phyloP scores from a whole-genome alignment of 2,113 vertebrate genomes.

The Chitala chitala region DNA sequence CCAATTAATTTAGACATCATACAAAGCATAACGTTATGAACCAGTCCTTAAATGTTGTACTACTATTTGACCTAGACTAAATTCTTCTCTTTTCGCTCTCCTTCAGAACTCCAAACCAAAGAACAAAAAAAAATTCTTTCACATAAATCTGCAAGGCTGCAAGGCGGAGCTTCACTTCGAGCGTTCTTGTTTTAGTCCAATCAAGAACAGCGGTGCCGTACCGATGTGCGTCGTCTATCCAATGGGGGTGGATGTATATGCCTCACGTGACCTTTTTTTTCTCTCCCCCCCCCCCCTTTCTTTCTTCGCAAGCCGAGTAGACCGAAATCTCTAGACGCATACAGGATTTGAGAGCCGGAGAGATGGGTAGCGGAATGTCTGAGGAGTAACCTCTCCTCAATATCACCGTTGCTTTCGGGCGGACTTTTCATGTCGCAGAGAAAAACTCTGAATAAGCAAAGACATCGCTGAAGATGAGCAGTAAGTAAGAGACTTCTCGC shows the following conservation, averaged over 20 bases:
- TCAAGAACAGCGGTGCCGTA: conserved; percentile 68
- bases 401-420: conserved; percentile 12
- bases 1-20: no score
- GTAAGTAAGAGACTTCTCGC: conserved; percentile 32
- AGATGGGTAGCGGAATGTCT: conserved; percentile 64
- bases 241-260: conserved; percentile 62
- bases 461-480: conserved; percentile 1
- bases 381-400: conserved; percentile 12
- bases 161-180: conserved; percentile 62
- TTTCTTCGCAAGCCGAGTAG: conserved; percentile 66
- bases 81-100: conserved; percentile 37
- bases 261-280: conserved; percentile 77
- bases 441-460: neutral
- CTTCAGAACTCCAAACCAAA: conserved; percentile 63
- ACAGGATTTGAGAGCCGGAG: conserved; percentile 65
- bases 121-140: conserved; percentile 73
- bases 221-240: conserved; percentile 66
- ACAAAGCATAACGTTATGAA: no score
- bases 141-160: conserved; percentile 52
- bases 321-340: conserved; percentile 74
- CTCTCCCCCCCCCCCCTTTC: conserved; percentile 59
- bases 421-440: conserved; percentile 40
- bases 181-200: conserved; percentile 69
- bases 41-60: no score
- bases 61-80: no score